Conservation (phyloP, 2,113 vertebrate genomes). For the Nothocercus julius region DNA sequence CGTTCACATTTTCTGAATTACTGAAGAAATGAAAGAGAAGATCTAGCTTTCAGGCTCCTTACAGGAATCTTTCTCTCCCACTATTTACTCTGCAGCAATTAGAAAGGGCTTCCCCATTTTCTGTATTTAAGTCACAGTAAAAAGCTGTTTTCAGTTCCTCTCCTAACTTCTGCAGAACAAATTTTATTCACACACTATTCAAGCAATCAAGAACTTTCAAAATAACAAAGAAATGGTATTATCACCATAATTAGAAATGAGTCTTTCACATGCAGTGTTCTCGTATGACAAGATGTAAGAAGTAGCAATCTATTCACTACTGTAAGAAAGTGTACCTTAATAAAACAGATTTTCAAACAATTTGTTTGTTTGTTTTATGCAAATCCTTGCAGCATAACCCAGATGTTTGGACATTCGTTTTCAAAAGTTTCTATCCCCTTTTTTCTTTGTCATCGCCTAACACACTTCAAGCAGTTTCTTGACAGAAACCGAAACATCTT, state of each 20-base stretch:
- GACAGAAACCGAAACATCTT: constrained; percentile 20
- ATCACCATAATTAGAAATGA: constrained; percentile 8
- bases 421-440: background rate
- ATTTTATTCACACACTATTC: background rate
- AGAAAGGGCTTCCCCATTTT: background rate
- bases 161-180: background rate
- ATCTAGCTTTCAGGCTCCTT: background rate
- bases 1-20: background rate
- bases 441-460: constrained; percentile 14
- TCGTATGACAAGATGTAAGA: background rate
- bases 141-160: background rate
- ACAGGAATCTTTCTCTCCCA: background rate
- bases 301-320: background rate
- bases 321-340: constrained; percentile 23
- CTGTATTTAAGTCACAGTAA: background rate
- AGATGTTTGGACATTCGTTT: background rate
- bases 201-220: background rate
- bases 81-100: background rate
- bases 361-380: background rate
- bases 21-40: background rate
- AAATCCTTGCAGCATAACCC: background rate
- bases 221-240: background rate
- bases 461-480: constrained; percentile 22
- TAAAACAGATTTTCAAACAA: constrained; percentile 31
- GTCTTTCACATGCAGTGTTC: background rate